These are phyloP conservation scores for Trematomus bernacchii DNA, from an alignment of 2,797 vertebrate genomes.

Conservation along the genomic window DNA sequence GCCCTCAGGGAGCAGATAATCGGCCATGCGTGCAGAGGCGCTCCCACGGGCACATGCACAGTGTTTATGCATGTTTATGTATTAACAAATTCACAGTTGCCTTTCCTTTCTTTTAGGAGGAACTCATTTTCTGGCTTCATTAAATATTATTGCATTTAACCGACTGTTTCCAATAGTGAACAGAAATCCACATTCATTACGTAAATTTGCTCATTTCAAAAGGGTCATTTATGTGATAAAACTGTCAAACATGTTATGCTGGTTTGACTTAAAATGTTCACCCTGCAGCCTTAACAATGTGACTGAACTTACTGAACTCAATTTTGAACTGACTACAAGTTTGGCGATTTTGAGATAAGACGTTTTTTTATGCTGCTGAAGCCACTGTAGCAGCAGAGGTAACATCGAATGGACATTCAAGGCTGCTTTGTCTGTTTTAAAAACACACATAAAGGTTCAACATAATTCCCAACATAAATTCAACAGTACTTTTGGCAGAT, in stretches of 20 bases:
- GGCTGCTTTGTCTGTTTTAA: background rate
- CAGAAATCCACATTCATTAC: conserved; percentile 8
- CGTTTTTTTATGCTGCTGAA: background rate
- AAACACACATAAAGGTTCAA: background rate
- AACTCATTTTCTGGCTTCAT: conserved; percentile 1
- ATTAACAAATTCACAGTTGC: background rate
- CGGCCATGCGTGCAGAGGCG: conserved; percentile 12
- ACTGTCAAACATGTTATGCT: background rate
- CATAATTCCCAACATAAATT: too few species aligned
- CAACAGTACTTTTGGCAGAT: too few species aligned
- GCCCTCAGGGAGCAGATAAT: conserved; percentile 45
- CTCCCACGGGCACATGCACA: conserved; percentile 20
- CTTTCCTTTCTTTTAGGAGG: background rate
- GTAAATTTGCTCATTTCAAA: conserved; percentile 19
- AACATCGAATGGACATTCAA: background rate
- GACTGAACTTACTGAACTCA: background rate
- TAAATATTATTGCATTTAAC: background rate
- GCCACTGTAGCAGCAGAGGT: too few species aligned
- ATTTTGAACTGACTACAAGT: background rate
- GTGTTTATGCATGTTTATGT: conserved; percentile 6
- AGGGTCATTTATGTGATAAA: background rate
- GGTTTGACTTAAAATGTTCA: background rate
- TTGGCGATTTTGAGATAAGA: background rate
- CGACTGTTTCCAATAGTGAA: conserved; percentile 17
- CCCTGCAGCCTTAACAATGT: background rate